Conservation (phyloP, 2,113 vertebrate genomes). For the Scortum barcoo region DNA sequence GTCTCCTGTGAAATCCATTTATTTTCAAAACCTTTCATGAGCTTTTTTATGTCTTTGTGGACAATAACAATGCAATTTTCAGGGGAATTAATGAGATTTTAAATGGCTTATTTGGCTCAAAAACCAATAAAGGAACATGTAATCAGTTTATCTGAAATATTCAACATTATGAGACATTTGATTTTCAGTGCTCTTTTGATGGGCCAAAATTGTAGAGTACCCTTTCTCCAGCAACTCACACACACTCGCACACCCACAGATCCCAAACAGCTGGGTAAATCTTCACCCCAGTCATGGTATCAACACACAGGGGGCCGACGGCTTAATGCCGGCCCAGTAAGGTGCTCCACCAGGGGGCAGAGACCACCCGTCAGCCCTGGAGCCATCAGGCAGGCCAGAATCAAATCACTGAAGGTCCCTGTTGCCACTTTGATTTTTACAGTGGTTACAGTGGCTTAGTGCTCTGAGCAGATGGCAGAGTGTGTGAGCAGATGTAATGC, state of each 20-base stretch:
- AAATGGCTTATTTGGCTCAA: neutral
- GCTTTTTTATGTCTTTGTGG: neutral
- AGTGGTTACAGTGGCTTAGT: neutral
- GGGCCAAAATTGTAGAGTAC: neutral
- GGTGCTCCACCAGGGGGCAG: conserved; percentile 58
- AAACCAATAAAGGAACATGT: neutral
- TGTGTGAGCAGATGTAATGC: conserved; percentile 2
- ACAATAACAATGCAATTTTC: neutral
- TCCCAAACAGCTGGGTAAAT: conserved; percentile 78
- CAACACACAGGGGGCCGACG: conserved; percentile 34
- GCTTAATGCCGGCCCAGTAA: conserved; percentile 41
- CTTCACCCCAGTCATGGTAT: conserved; percentile 47
- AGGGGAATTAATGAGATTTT: neutral
- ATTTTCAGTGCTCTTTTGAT: neutral
- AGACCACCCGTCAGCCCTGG: conserved; percentile 27
- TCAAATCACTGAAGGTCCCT: conserved; percentile 27
- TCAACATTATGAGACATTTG: neutral
- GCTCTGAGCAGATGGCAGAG: conserved; percentile 32
- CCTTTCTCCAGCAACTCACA: conserved; percentile 3
- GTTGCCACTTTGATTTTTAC: conserved; percentile 23
- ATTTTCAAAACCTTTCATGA: neutral
- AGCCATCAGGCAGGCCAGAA: conserved; percentile 36
- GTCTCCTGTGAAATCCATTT: too few species aligned
- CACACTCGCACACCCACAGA: conserved; percentile 26
- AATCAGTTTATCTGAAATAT: neutral